A percentile compares a stretch with the other conserved stretches of the same genome.
phyloP scores from a whole-genome alignment of 2,113 vertebrate species.

The Mormyrus lacerda region DNA sequence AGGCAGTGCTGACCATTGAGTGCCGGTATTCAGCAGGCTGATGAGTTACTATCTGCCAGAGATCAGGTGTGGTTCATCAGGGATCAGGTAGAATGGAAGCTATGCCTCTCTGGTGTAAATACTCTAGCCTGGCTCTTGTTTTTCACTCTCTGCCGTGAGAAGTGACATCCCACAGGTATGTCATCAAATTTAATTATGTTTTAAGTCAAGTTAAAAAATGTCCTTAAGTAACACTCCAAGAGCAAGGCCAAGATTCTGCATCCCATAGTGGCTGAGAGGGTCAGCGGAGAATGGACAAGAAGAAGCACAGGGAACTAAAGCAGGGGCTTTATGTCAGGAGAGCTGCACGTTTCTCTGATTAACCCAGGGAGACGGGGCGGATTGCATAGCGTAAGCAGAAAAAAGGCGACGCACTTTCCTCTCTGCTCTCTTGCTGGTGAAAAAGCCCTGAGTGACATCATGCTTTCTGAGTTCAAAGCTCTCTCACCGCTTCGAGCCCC shows the following conservation, averaged over 20 bases:
- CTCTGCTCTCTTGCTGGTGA: background rate
- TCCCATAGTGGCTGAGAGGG: background rate
- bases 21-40: background rate
- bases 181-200: background rate
- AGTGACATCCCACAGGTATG: background rate
- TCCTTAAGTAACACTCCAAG: background rate
- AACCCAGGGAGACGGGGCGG: background rate
- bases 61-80: background rate
- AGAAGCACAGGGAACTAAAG: background rate
- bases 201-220: background rate
- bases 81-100: background rate
- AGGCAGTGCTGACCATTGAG: background rate
- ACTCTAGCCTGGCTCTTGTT: background rate
- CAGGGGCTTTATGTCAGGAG: background rate
- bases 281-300: background rate
- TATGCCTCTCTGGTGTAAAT: background rate
- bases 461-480: background rate
- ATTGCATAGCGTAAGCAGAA: background rate
- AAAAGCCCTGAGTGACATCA: background rate
- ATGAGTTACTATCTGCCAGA: background rate
- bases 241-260: background rate
- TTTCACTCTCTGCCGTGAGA: background rate
- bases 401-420: background rate
- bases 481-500: background rate
- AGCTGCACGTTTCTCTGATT: background rate